Conservation (phyloP, 1,140 invertebrate species). For the Spodoptera frugiperda region DNA sequence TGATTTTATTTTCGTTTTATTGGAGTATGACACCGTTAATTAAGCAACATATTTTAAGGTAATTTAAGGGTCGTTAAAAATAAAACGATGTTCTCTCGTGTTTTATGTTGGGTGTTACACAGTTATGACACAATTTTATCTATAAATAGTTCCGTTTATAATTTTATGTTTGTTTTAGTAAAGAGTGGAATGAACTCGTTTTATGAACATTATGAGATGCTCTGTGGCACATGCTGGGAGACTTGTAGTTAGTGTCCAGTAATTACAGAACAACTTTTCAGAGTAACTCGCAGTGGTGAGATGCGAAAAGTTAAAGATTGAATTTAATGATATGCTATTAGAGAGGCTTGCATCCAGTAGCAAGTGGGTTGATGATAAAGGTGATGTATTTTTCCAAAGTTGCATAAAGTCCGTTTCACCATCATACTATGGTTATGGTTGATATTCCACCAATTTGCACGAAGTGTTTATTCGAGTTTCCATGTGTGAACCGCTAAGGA, state of each 20-base stretch:
- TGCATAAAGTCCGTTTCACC: too few species aligned
- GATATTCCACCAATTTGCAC: too few species aligned
- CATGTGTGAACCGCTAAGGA: too few species aligned
- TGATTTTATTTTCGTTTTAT: conserved; percentile 52
- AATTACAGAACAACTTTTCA: too few species aligned
- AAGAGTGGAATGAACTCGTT: conserved; percentile 3
- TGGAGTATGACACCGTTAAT: conserved; percentile 47
- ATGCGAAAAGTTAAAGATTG: too few species aligned
- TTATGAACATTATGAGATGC: neutral
- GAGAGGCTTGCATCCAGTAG: too few species aligned
- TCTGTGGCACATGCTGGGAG: neutral
- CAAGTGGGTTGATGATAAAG: too few species aligned
- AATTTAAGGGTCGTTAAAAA: conserved; percentile 48
- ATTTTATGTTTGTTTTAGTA: conserved; percentile 29
- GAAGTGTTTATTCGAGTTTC: too few species aligned
- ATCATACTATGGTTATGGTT: too few species aligned
- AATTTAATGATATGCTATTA: too few species aligned
- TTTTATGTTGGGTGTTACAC: conserved; percentile 42
- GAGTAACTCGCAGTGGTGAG: too few species aligned
- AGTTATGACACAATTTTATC: conserved; percentile 43
- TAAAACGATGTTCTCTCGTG: conserved; percentile 44
- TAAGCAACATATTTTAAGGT: conserved; percentile 49
- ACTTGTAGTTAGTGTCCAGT: neutral
- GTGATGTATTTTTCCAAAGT: too few species aligned
- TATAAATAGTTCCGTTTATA: conserved; percentile 25